These are phyloP conservation scores for Caerostris extrusa DNA, from an alignment of 1,140 invertebrate genomes.

Conservation along the genomic window DNA sequence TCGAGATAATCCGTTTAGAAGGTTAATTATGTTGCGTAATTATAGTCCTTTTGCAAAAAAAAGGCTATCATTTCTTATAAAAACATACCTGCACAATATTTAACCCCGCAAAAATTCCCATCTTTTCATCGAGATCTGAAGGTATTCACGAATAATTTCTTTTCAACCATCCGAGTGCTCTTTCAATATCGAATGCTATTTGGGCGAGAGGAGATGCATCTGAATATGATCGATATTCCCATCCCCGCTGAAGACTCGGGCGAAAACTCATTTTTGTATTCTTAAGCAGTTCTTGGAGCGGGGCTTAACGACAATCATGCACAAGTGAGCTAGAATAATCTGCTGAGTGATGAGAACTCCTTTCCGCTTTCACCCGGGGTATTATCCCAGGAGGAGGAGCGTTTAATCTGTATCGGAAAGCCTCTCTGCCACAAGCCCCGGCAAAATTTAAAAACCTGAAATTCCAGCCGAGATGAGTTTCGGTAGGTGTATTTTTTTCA, in stretches of 20 bases:
- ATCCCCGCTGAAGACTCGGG: background rate
- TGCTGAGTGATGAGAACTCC: background rate
- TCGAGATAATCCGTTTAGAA: no score
- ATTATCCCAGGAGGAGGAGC: background rate
- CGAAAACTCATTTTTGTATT: conserved; percentile 3
- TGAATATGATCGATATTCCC: background rate
- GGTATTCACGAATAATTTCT: background rate
- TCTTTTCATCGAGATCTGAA: background rate
- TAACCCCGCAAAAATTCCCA: background rate
- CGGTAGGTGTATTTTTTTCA: no score
- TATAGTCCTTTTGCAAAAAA: no score
- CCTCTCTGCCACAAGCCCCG: background rate
- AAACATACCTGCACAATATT: no score
- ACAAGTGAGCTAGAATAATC: conserved; percentile 3
- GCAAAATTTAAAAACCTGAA: background rate
- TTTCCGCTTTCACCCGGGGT: background rate
- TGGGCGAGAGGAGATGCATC: background rate
- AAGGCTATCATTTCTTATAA: no score
- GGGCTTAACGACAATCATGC: background rate
- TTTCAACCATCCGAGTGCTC: background rate
- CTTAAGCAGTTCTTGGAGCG: background rate
- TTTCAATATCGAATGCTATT: background rate
- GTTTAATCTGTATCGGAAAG: background rate
- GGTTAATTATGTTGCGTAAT: no score
- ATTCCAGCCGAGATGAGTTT: no score